Evolutionary conservation across 1,140 invertebrate genomes (phyloP).

Genomic region (Samia ricini): DNA sequence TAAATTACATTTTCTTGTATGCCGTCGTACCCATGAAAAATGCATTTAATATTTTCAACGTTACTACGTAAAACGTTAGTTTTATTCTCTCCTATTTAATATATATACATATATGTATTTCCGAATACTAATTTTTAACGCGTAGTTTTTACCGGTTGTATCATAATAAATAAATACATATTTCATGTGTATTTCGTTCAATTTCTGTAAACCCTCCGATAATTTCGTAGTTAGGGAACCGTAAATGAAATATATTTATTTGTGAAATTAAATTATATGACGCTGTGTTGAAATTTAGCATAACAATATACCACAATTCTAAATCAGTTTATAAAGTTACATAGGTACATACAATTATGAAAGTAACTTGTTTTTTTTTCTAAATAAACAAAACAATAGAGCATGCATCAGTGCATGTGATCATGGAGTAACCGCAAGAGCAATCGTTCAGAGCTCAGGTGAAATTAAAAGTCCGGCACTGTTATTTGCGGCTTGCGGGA

Average conservation of each 20-base stretch:
- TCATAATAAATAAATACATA: neutral
- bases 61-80: neutral
- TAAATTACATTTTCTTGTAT: constrained; percentile 10
- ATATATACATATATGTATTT: neutral
- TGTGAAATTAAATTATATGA: too few relatives aligned
- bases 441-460: constrained; percentile 36
- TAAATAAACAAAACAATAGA: neutral
- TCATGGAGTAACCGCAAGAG: constrained; percentile 29
- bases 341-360: neutral
- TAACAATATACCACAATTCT: too few relatives aligned
- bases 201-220: too few relatives aligned
- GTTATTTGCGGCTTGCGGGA: constrained; percentile 43
- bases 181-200: too few relatives aligned
- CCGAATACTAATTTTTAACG: constrained; percentile 22
- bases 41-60: neutral
- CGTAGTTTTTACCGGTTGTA: neutral
- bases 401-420: constrained; percentile 14
- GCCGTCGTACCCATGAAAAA: neutral
- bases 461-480: constrained; percentile 56
- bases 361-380: neutral
- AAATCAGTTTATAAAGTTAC: too few relatives aligned
- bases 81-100: neutral
- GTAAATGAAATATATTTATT: too few relatives aligned
- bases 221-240: too few relatives aligned
- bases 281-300: too few relatives aligned